A percentile compares a stretch with the other conserved stretches of the same genome.
phyloP scores from a whole-genome alignment of 2,888 invertebrate genomes.

The Spodoptera picta region DNA sequence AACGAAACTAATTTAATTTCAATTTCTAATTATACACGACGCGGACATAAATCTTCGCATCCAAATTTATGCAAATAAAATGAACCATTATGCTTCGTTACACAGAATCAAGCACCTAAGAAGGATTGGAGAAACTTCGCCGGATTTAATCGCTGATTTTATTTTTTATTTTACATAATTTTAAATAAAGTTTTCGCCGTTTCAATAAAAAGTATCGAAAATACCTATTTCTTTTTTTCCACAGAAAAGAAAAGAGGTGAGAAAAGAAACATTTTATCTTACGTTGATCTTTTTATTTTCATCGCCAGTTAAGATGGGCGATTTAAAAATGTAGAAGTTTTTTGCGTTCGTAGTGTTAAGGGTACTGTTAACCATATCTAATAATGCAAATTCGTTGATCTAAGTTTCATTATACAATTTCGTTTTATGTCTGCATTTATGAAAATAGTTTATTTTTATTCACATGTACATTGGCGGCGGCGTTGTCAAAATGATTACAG shows the following conservation, averaged over 20 bases:
- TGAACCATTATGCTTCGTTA: slow-evolving; percentile 83
- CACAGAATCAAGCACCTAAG: slow-evolving; percentile 76
- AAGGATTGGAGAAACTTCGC: slow-evolving; percentile 77
- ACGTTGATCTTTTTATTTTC: slow-evolving; percentile 52
- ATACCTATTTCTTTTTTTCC: slow-evolving; percentile 42
- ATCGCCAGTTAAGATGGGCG: slow-evolving; percentile 44
- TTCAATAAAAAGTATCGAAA: slow-evolving; percentile 43
- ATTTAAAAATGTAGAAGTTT: slow-evolving; percentile 34
- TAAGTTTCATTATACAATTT: slow-evolving; percentile 35
- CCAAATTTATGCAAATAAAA: slow-evolving; percentile 86
- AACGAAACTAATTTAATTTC: slow-evolving; percentile 59
- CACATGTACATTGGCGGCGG: slow-evolving; percentile 11
- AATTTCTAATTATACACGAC: slow-evolving; percentile 72
- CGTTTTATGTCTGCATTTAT: slow-evolving; percentile 27
- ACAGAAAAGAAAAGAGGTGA: slow-evolving; percentile 37
- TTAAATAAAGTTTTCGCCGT: slow-evolving; percentile 56
- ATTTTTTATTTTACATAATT: slow-evolving; percentile 71
- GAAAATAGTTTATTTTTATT: slow-evolving; percentile 17
- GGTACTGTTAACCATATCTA: slow-evolving; percentile 22
- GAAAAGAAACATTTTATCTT: slow-evolving; percentile 44
- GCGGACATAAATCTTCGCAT: slow-evolving; percentile 76
- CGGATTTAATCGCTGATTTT: slow-evolving; percentile 71
- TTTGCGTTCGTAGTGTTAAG: slow-evolving; percentile 19
- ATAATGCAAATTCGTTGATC: slow-evolving; percentile 39
- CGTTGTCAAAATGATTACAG: slow-evolving; percentile 24